phyloP scores from a whole-genome alignment of 2,888 invertebrate species.

The Cistogaster globosa region DNA sequence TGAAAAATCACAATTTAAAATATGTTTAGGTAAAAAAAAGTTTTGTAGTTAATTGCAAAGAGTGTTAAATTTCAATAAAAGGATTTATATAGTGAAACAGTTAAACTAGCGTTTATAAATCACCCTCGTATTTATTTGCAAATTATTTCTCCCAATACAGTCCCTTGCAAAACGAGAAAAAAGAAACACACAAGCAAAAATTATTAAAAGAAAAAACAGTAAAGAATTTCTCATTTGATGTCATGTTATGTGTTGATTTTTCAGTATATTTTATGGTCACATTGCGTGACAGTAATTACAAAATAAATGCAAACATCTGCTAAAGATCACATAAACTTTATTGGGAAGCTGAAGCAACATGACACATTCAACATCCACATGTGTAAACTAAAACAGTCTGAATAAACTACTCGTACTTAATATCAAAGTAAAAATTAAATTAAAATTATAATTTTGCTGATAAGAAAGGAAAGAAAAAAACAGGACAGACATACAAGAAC shows the following conservation, averaged over 20 bases:
- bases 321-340: slow-evolving; percentile 76
- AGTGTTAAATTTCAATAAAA: too few species aligned
- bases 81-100: too few species aligned
- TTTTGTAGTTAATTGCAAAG: too few species aligned
- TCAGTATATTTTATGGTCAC: slow-evolving; percentile 77
- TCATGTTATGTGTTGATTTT: slow-evolving; percentile 67
- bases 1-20: too few species aligned
- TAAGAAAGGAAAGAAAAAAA: slow-evolving; percentile 7
- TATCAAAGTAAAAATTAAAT: slow-evolving; percentile 64
- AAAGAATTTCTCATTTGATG: slow-evolving; percentile 62
- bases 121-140: not conserved
- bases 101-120: not conserved
- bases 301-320: slow-evolving; percentile 81
- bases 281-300: slow-evolving; percentile 82
- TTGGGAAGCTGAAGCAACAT: slow-evolving; percentile 25
- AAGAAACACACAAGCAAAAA: slow-evolving; percentile 10
- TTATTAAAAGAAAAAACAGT: slow-evolving; percentile 25
- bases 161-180: not conserved
- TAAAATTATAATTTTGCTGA: slow-evolving; percentile 51
- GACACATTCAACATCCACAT: slow-evolving; percentile 4
- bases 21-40: too few species aligned
- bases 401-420: slow-evolving; percentile 26
- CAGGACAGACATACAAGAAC: not conserved
- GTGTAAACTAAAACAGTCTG: slow-evolving; percentile 15
- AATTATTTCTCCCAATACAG: not conserved